phyloP scores from a whole-genome alignment of 2,113 vertebrate genomes.

The Tachysurus vachellii region DNA sequence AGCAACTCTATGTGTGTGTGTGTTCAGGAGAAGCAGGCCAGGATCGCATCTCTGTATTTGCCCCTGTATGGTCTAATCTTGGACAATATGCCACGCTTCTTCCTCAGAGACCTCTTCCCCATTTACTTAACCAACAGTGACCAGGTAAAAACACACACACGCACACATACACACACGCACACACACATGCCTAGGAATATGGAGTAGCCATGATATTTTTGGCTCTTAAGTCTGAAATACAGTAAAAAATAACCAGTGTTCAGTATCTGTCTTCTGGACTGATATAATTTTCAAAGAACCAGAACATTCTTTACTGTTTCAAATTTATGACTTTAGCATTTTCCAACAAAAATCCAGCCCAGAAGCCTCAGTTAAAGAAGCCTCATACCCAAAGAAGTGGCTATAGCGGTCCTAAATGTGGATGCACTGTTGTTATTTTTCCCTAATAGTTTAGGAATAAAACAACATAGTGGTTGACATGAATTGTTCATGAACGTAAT shows the following conservation, averaged over 20 bases:
- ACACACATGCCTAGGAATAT: background rate
- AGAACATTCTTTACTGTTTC: conserved; percentile 7
- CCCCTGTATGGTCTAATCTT: conserved; percentile 95
- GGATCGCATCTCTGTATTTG: conserved; percentile 93
- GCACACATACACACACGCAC: background rate
- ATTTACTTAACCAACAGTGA: conserved; percentile 89
- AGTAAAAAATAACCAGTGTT: background rate
- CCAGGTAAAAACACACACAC: conserved; percentile 74
- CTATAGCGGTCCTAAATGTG: background rate
- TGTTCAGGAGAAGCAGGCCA: conserved; percentile 88
- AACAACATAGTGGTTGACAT: background rate
- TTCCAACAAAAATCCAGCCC: conserved; percentile 14
- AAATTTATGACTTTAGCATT: background rate
- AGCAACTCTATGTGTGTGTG: background rate
- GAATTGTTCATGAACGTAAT: background rate
- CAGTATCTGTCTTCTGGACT: background rate
- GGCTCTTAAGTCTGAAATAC: background rate
- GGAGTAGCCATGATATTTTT: background rate
- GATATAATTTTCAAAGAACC: background rate
- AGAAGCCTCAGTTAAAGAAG: no score
- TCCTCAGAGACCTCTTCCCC: conserved; percentile 92
- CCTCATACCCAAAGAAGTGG: background rate
- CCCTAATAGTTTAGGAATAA: background rate
- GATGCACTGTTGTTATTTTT: background rate
- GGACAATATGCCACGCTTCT: conserved; percentile 97